Evolutionary conservation across 2,888 invertebrate species (phyloP).

Genomic region (Microplitis manilae): DNA sequence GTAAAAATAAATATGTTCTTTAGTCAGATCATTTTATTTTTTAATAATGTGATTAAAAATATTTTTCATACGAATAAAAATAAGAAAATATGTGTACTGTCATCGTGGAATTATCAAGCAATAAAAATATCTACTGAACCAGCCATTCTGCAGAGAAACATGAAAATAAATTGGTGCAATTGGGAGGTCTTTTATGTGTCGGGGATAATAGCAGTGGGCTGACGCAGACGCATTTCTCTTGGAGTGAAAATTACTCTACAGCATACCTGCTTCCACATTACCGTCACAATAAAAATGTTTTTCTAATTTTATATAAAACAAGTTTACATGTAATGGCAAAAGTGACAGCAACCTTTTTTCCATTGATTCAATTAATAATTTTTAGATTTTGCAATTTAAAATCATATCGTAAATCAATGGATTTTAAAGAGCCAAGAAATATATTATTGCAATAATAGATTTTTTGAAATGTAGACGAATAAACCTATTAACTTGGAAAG

Average conservation of each 20-base stretch:
- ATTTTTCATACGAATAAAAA: background rate
- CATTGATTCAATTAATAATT: background rate
- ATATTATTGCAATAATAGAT: background rate
- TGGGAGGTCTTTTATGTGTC: slow-evolving; percentile 21
- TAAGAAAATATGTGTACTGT: background rate
- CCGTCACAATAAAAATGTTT: slow-evolving; percentile 27
- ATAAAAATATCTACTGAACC: slow-evolving; percentile 31
- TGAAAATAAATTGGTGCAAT: slow-evolving; percentile 38
- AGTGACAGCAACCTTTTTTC: background rate
- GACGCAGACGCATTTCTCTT: slow-evolving; percentile 2
- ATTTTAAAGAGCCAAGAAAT: too few species aligned
- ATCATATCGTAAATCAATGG: too few species aligned
- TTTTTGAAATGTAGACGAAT: background rate
- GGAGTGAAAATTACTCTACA: slow-evolving; percentile 27
- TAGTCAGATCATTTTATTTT: background rate
- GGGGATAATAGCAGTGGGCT: slow-evolving; percentile 9
- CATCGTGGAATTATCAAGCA: slow-evolving; percentile 27
- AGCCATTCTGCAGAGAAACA: slow-evolving; percentile 22
- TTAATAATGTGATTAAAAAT: background rate
- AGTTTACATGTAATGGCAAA: background rate
- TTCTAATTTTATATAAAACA: slow-evolving; percentile 19
- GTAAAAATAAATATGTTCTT: background rate
- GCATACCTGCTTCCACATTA: slow-evolving; percentile 16
- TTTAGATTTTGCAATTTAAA: background rate
- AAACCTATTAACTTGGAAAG: background rate